phyloP scores from a whole-genome alignment of 2,888 invertebrate genomes.

The Euclidia mi region DNA sequence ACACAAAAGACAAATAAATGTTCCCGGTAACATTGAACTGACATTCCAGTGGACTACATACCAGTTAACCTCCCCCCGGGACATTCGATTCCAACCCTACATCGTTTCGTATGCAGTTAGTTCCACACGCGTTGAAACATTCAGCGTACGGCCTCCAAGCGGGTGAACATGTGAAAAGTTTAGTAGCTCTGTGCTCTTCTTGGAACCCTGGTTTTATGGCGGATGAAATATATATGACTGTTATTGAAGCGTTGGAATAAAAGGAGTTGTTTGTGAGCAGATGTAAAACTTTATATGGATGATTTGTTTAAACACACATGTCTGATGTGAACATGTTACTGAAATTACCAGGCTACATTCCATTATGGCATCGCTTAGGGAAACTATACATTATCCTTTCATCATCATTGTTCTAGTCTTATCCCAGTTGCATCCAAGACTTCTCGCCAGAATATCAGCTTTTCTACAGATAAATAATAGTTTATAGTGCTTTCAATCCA shows the following conservation, averaged over 20 bases:
- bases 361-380: no score
- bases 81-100: slow-evolving; percentile 12
- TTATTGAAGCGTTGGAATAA: slow-evolving; percentile 13
- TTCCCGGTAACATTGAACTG: background rate
- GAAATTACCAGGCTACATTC: no score
- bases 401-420: no score
- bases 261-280: slow-evolving; percentile 3
- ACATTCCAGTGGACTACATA: slow-evolving; percentile 2
- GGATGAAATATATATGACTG: slow-evolving; percentile 40
- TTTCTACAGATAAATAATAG: no score
- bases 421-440: no score
- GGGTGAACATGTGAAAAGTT: slow-evolving; percentile 15
- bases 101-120: slow-evolving; percentile 15
- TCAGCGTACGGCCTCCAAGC: slow-evolving; percentile 10
- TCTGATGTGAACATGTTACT: no score
- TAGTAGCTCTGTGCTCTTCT: slow-evolving; percentile 2
- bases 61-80: slow-evolving; percentile 4
- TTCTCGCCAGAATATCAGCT: no score
- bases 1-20: no score
- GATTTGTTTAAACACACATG: background rate
- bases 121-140: slow-evolving; percentile 12
- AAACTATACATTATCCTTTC: no score
- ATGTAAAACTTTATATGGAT: background rate
- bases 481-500: no score
- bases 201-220: slow-evolving; percentile 30